A percentile compares a stretch with the other conserved stretches of the same genome.
These are phyloP conservation scores for Cranoglanis bouderius DNA, from an alignment of 2,113 vertebrate species.

Conservation along the genomic window DNA sequence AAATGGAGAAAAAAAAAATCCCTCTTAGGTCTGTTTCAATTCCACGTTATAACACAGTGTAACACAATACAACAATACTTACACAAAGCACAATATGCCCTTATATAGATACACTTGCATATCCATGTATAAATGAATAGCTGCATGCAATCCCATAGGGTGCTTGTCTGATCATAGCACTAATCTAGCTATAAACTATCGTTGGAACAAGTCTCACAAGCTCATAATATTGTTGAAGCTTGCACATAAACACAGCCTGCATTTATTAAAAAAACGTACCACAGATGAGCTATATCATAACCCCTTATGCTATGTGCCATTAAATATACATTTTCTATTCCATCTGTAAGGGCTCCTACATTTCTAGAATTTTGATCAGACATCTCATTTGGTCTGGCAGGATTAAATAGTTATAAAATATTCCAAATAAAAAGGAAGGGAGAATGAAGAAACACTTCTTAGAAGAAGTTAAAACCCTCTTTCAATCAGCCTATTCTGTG, in stretches of 20 bases:
- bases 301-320: conserved; percentile 2
- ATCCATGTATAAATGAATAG: neutral
- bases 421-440: conserved; percentile 1
- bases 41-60: neutral
- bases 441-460: conserved; percentile 14
- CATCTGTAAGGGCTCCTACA: neutral
- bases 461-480: conserved; percentile 12
- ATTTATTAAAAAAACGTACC: neutral
- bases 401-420: conserved; percentile 16
- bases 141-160: neutral
- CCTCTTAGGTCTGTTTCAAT: neutral
- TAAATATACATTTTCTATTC: conserved; percentile 25
- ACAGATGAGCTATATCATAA: neutral
- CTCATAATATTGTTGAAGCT: neutral
- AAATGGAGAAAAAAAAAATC: neutral
- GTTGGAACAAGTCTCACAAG: neutral
- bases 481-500: conserved; percentile 21
- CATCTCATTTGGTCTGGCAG: neutral
- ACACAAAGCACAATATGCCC: neutral
- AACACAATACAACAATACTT: neutral
- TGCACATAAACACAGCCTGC: neutral
- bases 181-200: neutral
- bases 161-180: neutral
- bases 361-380: neutral
- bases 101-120: neutral